Base-by-base conservation (phyloP, 2,113 vertebrate species). In the Tamias sibiricus region DNA sequence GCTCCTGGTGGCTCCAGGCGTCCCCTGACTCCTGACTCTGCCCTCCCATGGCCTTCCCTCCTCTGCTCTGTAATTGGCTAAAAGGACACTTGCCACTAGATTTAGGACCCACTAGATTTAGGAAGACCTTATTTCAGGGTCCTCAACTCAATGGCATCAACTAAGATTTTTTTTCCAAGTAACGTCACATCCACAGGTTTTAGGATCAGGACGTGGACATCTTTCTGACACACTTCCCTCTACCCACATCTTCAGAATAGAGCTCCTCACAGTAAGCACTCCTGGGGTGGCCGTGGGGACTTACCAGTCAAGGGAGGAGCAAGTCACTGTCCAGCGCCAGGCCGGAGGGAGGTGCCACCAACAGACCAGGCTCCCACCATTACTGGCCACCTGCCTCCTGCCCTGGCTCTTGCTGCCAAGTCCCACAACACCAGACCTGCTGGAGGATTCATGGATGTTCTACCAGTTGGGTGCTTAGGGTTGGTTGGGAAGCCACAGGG, bases 291-390 rank as follows among this genome's bases (percentile, higher is more conserved):
- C 59, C 9, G 0, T 5, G 26, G 47, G 42, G 24, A 20, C 32
- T 9, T 17, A 24, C 6, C 35, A 22, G 52, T 12, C 2, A 1
- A 32, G 2, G 16, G 42, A n/a, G 0, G 2, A 42, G 30, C 30
- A 7, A 49, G 49, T 19, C 12, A 0, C 4, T 37, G 10, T 44
- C 77, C 20, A 9, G 42, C 0, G 19, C 77, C 69, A 26, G 62
- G 72, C 49, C 64, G 12, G 1, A 14, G 12, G 10, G 26, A 42
- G 20, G 30, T 2, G 1, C 54, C 81, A 40, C 72, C 54, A 20
- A 22, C 54, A 69, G 20, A 32, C 66, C 1, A 64, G 24, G 9
- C 14, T 49, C 13, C 44, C 24, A 1, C 9, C 4, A 0, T 44
- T 24, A 3, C 0, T 28, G 28, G 37, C 8, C 3, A 64, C 19